Evolutionary conservation across 1,140 invertebrate species (phyloP), one percentile per base, ranked within the genome.

Genomic region (Frieseomelitta varia): DNA sequence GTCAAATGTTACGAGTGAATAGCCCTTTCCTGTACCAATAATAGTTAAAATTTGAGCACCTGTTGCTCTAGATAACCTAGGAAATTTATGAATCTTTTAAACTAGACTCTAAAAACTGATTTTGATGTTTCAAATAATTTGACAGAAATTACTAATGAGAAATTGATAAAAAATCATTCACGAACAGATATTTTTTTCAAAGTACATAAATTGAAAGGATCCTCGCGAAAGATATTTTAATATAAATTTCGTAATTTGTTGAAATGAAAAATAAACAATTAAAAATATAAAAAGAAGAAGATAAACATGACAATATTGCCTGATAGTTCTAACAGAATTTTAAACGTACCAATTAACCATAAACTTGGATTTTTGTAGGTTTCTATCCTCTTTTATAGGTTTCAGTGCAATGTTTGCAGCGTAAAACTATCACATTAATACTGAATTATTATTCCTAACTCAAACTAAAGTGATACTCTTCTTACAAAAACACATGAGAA

Each of bases 1-100:
- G 10, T 67, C 65, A 34, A 67, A 30, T 67, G 24, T 68, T 15
- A 63, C 3, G 1, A 19, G 11, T 39, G 21, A 39, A 71, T 71
- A 55, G 24, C 3, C 2, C 30, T 56, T 10, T 55, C 3, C 3
- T 34, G 4, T 74, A 14, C 56, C 4, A 19, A 61, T 61, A 55
- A 78, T 1, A n/a, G 14, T 56, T 51, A 69, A 78, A 61, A 71
- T 84, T 79, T 56, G 15, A 34, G 27, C 81, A 84, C 75, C 75
- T 84, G 75, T 84, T 84, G 56, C 75, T 61, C 39, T 11, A 79
- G 4, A 27, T 61, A 53, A 24, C 24, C 12, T 30, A 10, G 19
- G 21, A 14, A 55, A 30, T 51, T 14, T 47, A 14, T 10, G 0
- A 19, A 69, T 61, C 1, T 69, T 51, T 19, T 21, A 67, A 15